These are phyloP conservation scores for Apotomis turbidana DNA, from an alignment of 2,888 invertebrate species.

Conservation along the genomic window DNA sequence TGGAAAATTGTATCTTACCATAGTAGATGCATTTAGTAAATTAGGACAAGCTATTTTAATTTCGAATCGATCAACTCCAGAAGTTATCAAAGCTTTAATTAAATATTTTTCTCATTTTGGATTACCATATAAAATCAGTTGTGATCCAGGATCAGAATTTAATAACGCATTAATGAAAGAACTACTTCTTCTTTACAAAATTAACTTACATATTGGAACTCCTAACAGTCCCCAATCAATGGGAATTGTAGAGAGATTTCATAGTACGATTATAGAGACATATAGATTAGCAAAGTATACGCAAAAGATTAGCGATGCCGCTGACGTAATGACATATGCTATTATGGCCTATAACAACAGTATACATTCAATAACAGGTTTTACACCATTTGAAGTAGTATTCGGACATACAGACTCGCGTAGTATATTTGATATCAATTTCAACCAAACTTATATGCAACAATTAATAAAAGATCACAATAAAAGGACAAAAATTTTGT, in stretches of 20 bases:
- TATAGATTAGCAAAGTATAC: slow-evolving; percentile 7
- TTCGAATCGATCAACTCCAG: slow-evolving; percentile 6
- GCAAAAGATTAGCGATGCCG: not conserved
- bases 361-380: slow-evolving; percentile 18
- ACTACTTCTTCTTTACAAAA: not conserved
- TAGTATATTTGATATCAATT: not conserved
- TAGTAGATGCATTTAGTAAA: slow-evolving; percentile 20
- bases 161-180: slow-evolving; percentile 19
- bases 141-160: slow-evolving; percentile 6
- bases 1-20: not conserved
- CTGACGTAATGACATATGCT: slow-evolving; percentile 11
- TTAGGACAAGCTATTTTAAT: slow-evolving; percentile 13
- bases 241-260: slow-evolving; percentile 15
- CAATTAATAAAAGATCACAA: slow-evolving; percentile 2
- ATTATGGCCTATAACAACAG: slow-evolving; percentile 17
- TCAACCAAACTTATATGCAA: slow-evolving; percentile 16
- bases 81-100: slow-evolving; percentile 6
- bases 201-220: slow-evolving; percentile 13
- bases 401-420: slow-evolving; percentile 6
- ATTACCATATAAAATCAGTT: slow-evolving; percentile 13
- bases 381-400: slow-evolving; percentile 11
- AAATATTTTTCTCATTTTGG: slow-evolving; percentile 9
- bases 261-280: not conserved
- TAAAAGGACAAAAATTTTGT: not conserved
- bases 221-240: slow-evolving; percentile 17